phyloP scores from a whole-genome alignment of 2,113 vertebrate genomes.

The Actenoides lindsayi region DNA sequence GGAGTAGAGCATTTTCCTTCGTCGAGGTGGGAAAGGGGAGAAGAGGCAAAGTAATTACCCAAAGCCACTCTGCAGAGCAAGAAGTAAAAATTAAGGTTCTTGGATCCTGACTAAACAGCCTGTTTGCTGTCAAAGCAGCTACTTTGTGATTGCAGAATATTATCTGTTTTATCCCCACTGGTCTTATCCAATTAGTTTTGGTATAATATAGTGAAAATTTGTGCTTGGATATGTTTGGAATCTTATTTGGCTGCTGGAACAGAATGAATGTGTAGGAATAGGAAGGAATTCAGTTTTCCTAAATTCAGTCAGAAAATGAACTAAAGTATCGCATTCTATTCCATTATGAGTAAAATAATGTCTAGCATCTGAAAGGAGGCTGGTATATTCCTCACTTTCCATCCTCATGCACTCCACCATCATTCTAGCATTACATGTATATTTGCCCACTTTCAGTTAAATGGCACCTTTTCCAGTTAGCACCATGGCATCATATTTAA shows the following conservation, averaged over 20 bases:
- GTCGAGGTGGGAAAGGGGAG: background rate
- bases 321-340: background rate
- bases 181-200: background rate
- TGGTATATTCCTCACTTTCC: background rate
- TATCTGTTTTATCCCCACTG: background rate
- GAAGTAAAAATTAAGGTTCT: background rate
- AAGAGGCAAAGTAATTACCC: background rate
- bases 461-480: background rate
- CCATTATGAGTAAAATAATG: background rate
- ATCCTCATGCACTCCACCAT: background rate
- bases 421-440: rapidly evolving
- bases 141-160: background rate
- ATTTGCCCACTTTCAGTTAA: background rate
- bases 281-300: background rate
- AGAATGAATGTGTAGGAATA: background rate
- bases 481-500: background rate
- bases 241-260: background rate
- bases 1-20: background rate
- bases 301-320: background rate
- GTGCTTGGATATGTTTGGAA: background rate
- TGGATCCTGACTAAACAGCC: background rate
- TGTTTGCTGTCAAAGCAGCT: background rate
- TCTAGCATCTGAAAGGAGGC: background rate
- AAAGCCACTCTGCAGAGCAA: background rate
- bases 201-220: background rate